These are phyloP conservation scores for Pyrocoelia pectoralis DNA, from an alignment of 2,888 invertebrate genomes.

Conservation along the genomic window DNA sequence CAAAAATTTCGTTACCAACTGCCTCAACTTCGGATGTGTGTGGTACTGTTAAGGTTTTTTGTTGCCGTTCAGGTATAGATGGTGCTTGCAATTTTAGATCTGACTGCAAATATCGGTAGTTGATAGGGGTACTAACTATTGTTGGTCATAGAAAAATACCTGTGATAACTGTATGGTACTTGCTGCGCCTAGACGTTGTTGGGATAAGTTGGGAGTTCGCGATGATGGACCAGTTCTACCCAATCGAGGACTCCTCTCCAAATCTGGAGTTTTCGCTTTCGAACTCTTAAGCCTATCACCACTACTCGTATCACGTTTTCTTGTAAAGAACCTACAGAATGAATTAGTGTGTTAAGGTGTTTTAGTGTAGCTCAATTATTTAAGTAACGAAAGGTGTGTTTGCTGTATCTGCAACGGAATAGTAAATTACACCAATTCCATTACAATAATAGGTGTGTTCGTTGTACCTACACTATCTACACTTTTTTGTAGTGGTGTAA, in stretches of 20 bases:
- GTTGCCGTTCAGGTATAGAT: constrained; percentile 56
- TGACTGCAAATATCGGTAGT: constrained; percentile 16
- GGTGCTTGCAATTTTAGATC: constrained; percentile 40
- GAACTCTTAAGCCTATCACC: constrained; percentile 71
- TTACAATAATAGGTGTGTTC: too few species aligned
- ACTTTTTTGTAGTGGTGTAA: too few species aligned
- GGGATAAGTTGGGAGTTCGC: constrained; percentile 59
- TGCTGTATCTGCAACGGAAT: too few species aligned
- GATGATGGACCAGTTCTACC: constrained; percentile 45
- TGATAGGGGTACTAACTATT: constrained; percentile 29
- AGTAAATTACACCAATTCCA: too few species aligned
- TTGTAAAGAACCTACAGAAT: constrained; percentile 85
- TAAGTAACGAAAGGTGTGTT: too few species aligned
- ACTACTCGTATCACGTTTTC: constrained; percentile 74
- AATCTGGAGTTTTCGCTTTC: constrained; percentile 75
- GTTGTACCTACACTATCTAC: too few species aligned
- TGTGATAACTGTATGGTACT: constrained; percentile 65
- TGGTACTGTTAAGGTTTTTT: constrained; percentile 77
- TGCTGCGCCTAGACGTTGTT: constrained; percentile 58
- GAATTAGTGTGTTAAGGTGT: background rate
- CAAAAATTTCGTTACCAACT: constrained; percentile 87
- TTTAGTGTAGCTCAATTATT: too few species aligned
- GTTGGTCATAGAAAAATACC: constrained; percentile 53
- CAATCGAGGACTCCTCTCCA: constrained; percentile 55
- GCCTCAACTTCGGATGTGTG: constrained; percentile 78